Evolutionary conservation across 2,797 vertebrate species (phyloP), one percentile per base, ranked within the genome.

Genomic region (Vultur gryphus): DNA sequence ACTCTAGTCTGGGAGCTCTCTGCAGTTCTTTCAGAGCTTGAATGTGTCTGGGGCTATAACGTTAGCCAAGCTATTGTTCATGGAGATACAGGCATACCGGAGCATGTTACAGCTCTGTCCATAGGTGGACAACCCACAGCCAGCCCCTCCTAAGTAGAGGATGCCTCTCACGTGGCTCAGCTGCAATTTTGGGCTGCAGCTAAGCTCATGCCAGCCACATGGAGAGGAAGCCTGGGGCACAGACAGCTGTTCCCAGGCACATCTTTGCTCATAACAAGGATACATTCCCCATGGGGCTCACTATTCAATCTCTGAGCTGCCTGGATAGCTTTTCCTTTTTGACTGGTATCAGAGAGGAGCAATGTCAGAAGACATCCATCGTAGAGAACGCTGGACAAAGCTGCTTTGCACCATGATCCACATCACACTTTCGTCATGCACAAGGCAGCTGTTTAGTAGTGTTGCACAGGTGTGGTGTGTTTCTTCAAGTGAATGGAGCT

Each of bases 111-210:
- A 10, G 25, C 55, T 82, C 51, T 5, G 0, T 71, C 39, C 43
- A 14, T 51, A 82, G 35, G 26, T 48, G 62, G 46, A 43, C 43
- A 55, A 26, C 8, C 15, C 61, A 29, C 0, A 0, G 12, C 8
- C 35, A 84, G 41, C 28, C 43, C 35, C 82, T 58, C 70, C 23
- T 37, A 70, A 89, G 31, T 10, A 48, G 33, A 75, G 18, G 24
- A 64, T 52, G 49, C 28, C n/a, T 85, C 48, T 77, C 25, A 23
- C 0, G 0, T 33, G 37, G 31, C n/a, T 84, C 52, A 64, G 48
- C 20, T 83, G 51, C 48, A 83, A n/a, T 59, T 92, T n/a, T 66
- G 39, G 44, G 33, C 66, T 85, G 58, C 84, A 89, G 39, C 15
- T 79, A 82, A 75, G 57, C 14, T 64, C 20, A 4, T 67, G 54